Base-by-base conservation (phyloP, 2,797 vertebrate genomes). In the Amphiprion clarkii region DNA sequence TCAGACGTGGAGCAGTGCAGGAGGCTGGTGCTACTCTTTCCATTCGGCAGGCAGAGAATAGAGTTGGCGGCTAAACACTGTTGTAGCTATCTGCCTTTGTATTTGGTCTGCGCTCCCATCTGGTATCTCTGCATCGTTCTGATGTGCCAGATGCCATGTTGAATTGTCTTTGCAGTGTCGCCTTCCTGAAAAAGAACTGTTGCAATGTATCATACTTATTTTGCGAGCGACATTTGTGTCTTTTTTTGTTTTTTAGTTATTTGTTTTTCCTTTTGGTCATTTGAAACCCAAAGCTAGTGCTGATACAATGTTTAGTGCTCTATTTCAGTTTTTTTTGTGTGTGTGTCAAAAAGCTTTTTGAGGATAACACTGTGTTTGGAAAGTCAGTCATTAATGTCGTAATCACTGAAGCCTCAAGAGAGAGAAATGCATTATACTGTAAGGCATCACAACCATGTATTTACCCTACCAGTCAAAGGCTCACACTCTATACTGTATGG, bases 1-100 rank as follows among this genome's bases (percentile, higher is more conserved):
- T 93, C 92, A 8, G 84, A 94, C 92, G 92, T 92, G 88, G 89
- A 92, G 89, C 88, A 89, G 89, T 84, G 86, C 83, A 84, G 88
- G 88, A 56, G 84, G 90, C 83, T 91, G 73, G 76, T 55, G 70
- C 87, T 82, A 90, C 85, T 87, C 79, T 83, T 89, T 92, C 84
- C 86, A 87, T 84, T 92, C 8, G 0, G 79, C 71, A 81, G 48
- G 81, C 87, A 79, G 69, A 89, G 73, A 73, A 74, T 49, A 17
- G 36, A 70, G 49, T 81, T 83, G 74, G 79, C 71, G 71, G 57
- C 67, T 76, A 23, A 77, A 83, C 58, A 39, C 49, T 63, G 71
- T 29, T 71, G 66, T 60, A 48, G 59, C 64, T 59, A 40, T 80
- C 62, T 65, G 33, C 78, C 46, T 65, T 14, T 71, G 40, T 52